Conservation (phyloP, 2,888 invertebrate genomes). For the Orgyia antiqua region DNA sequence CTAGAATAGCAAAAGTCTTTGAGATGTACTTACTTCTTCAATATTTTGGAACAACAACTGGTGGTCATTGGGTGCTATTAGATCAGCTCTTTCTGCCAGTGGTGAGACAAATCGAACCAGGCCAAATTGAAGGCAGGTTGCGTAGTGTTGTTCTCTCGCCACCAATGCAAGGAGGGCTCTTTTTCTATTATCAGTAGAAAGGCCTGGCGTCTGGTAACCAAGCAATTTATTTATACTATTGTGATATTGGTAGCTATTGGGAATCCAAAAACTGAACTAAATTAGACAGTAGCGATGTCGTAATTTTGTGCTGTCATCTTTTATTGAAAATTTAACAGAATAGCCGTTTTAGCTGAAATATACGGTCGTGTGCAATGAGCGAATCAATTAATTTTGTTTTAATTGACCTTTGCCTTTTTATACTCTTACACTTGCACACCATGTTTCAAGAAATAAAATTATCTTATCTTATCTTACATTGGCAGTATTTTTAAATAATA, state of each 20-base stretch:
- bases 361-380: no score
- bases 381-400: no score
- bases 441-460: no score
- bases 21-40: conserved; percentile 85
- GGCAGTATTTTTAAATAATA: no score
- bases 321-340: not conserved
- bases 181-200: conserved; percentile 78
- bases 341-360: no score
- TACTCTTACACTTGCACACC: no score
- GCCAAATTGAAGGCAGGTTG: conserved; percentile 87
- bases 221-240: conserved; percentile 1
- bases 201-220: conserved; percentile 58
- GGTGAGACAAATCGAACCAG: conserved; percentile 87
- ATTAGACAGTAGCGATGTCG: no score
- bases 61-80: conserved; percentile 87
- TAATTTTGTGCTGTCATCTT: no score
- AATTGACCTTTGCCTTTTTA: no score
- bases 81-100: conserved; percentile 84
- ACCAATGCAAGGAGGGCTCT: conserved; percentile 86
- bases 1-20: no score
- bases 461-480: no score
- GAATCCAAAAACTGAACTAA: not conserved
- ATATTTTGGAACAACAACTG: conserved; percentile 90
- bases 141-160: conserved; percentile 88
- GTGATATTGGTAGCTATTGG: not conserved